Evolutionary conservation across 2,113 vertebrate genomes (phyloP), one percentile per base, ranked within the genome.

Genomic region (Noturus placidus): DNA sequence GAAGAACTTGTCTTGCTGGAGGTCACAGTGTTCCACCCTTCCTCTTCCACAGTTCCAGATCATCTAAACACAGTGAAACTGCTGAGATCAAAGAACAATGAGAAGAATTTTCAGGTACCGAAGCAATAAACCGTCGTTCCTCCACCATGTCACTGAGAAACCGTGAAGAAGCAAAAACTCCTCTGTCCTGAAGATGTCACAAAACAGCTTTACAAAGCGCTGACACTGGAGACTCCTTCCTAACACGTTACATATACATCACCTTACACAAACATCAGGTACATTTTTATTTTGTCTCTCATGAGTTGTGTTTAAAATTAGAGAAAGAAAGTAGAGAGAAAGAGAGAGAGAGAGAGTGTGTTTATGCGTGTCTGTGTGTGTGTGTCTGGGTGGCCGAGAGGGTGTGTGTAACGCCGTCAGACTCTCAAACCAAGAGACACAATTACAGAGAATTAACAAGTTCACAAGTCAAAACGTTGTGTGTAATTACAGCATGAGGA

Each of bases 371-470:
- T 42, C 2, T 42, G 38, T 42, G 38, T 42, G 38, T 46, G 42
- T 46, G 42, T 46, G 6, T 50, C 22, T 72, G 70, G 11, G 70
- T 2, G 19, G 27, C 63, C 1, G 17, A 33, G n/a, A 1, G 82
- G 17, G 82, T 50, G 83, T 57, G 52, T 27, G 14, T 6, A 30
- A 30, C 5, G 17, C 27, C 17, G 6, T 61, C 72, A 86, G 35
- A 33, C 4, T 30, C 42, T 63, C 22, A 46, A 30, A 78, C 5
- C 4, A 33, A 50, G 76, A 50, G 25, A 79, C 30, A 46, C 59
- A 65, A 79, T 86, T 86, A 86, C 74, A 35, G 17, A 54, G 59
- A 86, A 86, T 86, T 78, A 86, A 85, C 52, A 76, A 8, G 3
- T 76, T 76, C 69, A 67, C 27, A 77, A n/a, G 19, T 79, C 76